Base-by-base conservation (phyloP, 2,888 invertebrate species). In the Lasioglossum marginatum region DNA sequence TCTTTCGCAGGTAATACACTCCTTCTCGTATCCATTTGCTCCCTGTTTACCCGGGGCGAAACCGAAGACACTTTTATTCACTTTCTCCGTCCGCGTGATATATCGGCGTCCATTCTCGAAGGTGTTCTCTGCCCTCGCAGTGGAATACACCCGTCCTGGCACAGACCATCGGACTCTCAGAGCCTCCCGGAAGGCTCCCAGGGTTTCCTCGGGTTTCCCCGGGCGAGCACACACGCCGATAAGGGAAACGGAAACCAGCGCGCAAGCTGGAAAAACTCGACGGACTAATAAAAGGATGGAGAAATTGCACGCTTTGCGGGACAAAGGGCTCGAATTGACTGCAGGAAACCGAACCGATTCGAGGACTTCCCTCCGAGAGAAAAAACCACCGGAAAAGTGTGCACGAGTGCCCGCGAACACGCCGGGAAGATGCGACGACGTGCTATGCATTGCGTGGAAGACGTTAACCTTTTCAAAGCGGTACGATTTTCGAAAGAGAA, bases 91-190 rank as follows among this genome's bases (percentile, higher is more conserved):
- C 40, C 63, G 48, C 23, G 66, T 78, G 86, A 78, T 78, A 81
- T 78, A 85, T 72, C 71, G 76, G 68, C 31, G 83, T 81, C 71
- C 75, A 72, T 75, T 45, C 34, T 31, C 68, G 48, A 73, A 68
- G 72, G 45, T 66, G 52, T 63, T 31, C 63, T 2, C 16, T 43
- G 43, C 57, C 8, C 34, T 8, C 19, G 48, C 76, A 70, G 72
- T 73, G 19, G 77, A 84, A 37, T 74, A 48, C 45, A 70, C 70
- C 52, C 23, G 73, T 52, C 27, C 60, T 37, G 4, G 52, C 37
- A 66, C 57, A 70, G 70, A 31, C 48, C 52, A 16, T n/a, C 57
- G 40, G 27, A 40, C 66, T 43, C 19, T 8, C 31, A 0, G 27
- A 27, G 60, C 23, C n/a, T 57, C n/a, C n/a, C 4, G 8, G n/a